Evolutionary conservation across 2,113 vertebrate species (phyloP).

Genomic region (Alces alces): DNA sequence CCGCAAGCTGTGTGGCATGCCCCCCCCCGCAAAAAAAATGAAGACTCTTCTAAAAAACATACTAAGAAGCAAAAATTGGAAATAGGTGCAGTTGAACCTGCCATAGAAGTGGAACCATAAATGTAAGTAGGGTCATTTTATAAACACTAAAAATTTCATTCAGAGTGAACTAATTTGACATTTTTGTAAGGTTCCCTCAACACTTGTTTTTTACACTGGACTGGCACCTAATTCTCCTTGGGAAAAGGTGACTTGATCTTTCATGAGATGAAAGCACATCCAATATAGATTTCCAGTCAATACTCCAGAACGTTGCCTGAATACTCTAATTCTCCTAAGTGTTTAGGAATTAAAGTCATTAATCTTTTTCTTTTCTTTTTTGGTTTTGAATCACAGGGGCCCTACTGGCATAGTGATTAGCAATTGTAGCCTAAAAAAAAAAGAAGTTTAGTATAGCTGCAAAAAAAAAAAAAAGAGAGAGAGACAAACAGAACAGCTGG

Average conservation of each 20-base stretch:
- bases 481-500: not conserved
- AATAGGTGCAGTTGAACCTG: not conserved
- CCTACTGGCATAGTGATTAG: not conserved
- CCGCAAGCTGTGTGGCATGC: not conserved
- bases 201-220: not conserved
- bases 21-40: no score
- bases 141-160: not conserved
- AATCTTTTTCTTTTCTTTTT: not conserved
- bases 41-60: not conserved
- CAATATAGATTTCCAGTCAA: not conserved
- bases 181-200: not conserved
- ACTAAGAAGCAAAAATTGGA: not conserved
- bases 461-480: not conserved
- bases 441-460: not conserved
- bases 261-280: not conserved
- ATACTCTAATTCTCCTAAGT: not conserved
- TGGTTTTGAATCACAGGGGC: not conserved
- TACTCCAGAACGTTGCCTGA: not conserved
- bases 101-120: not conserved
- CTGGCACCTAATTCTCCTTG: not conserved
- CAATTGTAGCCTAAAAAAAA: not conserved
- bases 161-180: not conserved
- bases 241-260: constrained; percentile 2
- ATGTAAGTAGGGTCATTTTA: not conserved
- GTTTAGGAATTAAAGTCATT: not conserved